A percentile compares a stretch with the other conserved stretches of the same genome.
Evolutionary conservation across 2,888 invertebrate species (phyloP).

Genomic region (Dusona sp.): DNA sequence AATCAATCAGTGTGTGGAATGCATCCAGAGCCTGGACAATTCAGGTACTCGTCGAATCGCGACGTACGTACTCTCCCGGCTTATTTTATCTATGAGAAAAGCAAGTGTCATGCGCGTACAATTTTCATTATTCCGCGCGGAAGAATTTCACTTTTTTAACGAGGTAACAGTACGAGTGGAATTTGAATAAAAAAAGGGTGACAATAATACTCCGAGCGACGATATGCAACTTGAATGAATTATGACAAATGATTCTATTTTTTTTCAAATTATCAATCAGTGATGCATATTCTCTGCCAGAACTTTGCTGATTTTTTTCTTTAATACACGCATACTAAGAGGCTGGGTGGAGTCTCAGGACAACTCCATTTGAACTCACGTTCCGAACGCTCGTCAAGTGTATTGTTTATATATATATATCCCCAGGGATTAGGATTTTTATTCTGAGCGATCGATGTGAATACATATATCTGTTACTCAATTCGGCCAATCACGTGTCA

Average conservation of each 20-base stretch:
- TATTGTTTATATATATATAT: neutral
- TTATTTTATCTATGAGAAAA: constrained; percentile 25
- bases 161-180: neutral
- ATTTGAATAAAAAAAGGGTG: neutral
- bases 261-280: neutral
- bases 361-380: neutral
- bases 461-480: neutral
- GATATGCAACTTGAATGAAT: neutral
- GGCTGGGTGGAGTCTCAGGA: neutral
- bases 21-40: constrained; percentile 41
- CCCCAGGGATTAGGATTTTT: neutral
- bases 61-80: neutral
- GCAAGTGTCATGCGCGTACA: neutral
- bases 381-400: neutral
- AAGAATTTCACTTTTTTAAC: neutral
- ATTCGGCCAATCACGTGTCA: constrained; percentile 39
- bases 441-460: constrained; percentile 11
- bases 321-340: no score
- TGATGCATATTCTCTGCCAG: neutral
- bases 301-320: neutral
- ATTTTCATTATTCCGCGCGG: constrained; percentile 1
- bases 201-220: neutral
- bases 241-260: neutral
- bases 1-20: constrained; percentile 64
- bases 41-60: constrained; percentile 32